Conservation (phyloP, 1,140 invertebrate species). For the Drosophila rufa region DNA sequence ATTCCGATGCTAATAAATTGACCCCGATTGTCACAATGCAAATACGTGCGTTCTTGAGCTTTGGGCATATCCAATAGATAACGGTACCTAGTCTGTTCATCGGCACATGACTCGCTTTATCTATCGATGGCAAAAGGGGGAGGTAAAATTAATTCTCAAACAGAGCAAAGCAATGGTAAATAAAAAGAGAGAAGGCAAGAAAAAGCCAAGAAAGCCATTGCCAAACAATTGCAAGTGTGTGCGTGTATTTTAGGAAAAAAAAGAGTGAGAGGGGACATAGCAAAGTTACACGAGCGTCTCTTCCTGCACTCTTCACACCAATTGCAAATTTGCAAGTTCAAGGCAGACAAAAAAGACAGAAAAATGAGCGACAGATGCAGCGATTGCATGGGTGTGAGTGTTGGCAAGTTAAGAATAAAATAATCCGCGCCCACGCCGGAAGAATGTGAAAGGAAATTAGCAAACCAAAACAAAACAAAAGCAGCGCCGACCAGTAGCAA, state of each 20-base stretch:
- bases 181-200: slow-evolving; percentile 12
- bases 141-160: slow-evolving; percentile 65
- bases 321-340: slow-evolving; percentile 61
- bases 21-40: slow-evolving; percentile 17
- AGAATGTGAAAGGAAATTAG: slow-evolving; percentile 54
- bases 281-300: slow-evolving; percentile 4
- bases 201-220: slow-evolving; percentile 34
- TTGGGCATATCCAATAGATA: slow-evolving; percentile 58
- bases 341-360: slow-evolving; percentile 34
- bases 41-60: slow-evolving; percentile 20
- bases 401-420: slow-evolving; percentile 54
- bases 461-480: slow-evolving; percentile 53
- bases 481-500: slow-evolving; percentile 13
- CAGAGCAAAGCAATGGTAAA: slow-evolving; percentile 34
- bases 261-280: background rate
- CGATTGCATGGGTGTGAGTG: slow-evolving; percentile 1
- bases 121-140: slow-evolving; percentile 31
- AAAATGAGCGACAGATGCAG: slow-evolving; percentile 29
- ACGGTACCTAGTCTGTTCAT: slow-evolving; percentile 41
- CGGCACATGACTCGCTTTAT: slow-evolving; percentile 56
- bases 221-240: slow-evolving; percentile 26
- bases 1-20: slow-evolving; percentile 1
- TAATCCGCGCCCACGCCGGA: slow-evolving; percentile 55
- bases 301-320: slow-evolving; percentile 20
- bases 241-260: slow-evolving; percentile 11